A percentile compares a stretch with the other conserved stretches of the same genome.
Evolutionary conservation across 2,797 vertebrate genomes (phyloP).

Genomic region (Microctenopoma stevenorrisi): DNA sequence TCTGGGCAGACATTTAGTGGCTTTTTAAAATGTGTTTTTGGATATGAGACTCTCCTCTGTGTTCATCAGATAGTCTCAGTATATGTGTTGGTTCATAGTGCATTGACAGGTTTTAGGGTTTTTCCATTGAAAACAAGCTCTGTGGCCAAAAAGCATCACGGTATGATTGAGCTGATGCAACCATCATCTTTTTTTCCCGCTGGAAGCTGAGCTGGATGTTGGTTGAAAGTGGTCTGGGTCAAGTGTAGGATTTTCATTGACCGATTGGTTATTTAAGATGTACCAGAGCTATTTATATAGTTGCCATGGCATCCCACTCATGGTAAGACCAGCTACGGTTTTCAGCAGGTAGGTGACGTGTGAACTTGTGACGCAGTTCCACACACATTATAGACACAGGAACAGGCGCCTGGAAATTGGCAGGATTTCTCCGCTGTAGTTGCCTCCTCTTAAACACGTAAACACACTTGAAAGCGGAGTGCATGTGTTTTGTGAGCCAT

Average conservation of each 20-base stretch:
- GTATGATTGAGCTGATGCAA: slow-evolving; percentile 1
- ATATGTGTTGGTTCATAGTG: not conserved
- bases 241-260: slow-evolving; percentile 65
- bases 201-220: slow-evolving; percentile 42
- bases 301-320: slow-evolving; percentile 62
- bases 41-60: not conserved
- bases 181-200: not conserved
- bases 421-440: not conserved
- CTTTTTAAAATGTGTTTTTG: not conserved
- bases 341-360: slow-evolving; percentile 50
- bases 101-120: too few relatives aligned
- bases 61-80: not conserved
- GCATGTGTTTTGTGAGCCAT: slow-evolving; percentile 34
- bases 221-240: slow-evolving; percentile 46
- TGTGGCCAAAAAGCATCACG: too few relatives aligned
- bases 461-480: slow-evolving; percentile 4
- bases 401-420: slow-evolving; percentile 3
- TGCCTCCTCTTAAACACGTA: not conserved
- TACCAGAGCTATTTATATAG: slow-evolving; percentile 67
- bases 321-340: slow-evolving; percentile 27
- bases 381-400: slow-evolving; percentile 30
- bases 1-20: not conserved
- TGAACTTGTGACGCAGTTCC: slow-evolving; percentile 30
- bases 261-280: slow-evolving; percentile 67
- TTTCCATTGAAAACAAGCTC: too few relatives aligned